Percentiles rank a stretch among this genome's conserved stretches.
Conservation (phyloP, 2,113 vertebrate species). For the Cyrtonyx montezumae region DNA sequence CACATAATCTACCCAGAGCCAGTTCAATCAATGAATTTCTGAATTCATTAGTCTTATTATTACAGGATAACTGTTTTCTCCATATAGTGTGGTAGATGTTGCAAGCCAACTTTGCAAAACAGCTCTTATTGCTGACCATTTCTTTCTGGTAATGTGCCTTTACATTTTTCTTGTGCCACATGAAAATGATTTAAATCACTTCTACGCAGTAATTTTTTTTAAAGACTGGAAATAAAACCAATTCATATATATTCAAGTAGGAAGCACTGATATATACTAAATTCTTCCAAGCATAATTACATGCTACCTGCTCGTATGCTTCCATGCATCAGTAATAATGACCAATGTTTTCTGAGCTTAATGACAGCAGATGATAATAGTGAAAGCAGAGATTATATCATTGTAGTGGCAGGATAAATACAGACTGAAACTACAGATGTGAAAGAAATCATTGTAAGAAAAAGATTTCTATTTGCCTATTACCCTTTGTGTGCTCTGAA, state of each 20-base stretch:
- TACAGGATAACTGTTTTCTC: constrained; percentile 75
- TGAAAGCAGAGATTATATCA: background rate
- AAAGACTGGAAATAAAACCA: constrained; percentile 37
- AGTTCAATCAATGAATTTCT: constrained; percentile 96
- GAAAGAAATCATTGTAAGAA: background rate
- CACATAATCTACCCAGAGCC: constrained; percentile 94
- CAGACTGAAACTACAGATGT: background rate
- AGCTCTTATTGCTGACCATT: constrained; percentile 49
- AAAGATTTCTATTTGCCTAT: constrained; percentile 4
- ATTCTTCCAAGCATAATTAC: constrained; percentile 29
- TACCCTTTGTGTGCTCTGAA: background rate
- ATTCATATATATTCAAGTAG: constrained; percentile 39
- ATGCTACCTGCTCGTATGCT: constrained; percentile 16
- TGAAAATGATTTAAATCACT: constrained; percentile 59
- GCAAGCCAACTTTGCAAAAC: constrained; percentile 60
- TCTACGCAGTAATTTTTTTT: background rate
- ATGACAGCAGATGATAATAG: constrained; percentile 15
- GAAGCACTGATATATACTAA: constrained; percentile 30
- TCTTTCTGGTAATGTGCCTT: constrained; percentile 38
- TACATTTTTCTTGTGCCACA: constrained; percentile 23
- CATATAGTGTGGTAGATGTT: constrained; percentile 54
- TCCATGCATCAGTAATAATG: constrained; percentile 37
- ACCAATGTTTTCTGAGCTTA: constrained; percentile 31
- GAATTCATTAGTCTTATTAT: constrained; percentile 97
- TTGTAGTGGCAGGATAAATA: background rate